These are phyloP conservation scores for Propithecus perrieri DNA, from an alignment of 2,797 vertebrate species.

Conservation along the genomic window DNA sequence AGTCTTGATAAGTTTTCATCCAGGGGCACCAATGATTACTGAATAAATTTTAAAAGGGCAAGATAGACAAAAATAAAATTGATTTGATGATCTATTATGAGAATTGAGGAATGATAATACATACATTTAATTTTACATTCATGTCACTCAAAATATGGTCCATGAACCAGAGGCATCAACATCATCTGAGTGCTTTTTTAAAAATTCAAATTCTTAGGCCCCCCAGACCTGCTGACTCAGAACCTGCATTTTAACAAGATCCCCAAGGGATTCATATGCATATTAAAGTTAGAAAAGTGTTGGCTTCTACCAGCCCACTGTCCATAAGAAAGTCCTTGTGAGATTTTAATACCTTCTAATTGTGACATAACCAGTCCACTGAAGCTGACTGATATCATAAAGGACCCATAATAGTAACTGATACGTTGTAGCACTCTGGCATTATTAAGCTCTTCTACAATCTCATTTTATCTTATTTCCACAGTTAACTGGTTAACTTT, in stretches of 20 bases:
- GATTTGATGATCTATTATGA: not conserved
- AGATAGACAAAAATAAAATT: slow-evolving; percentile 14
- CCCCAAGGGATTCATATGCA: not conserved
- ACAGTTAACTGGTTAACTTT: slow-evolving; percentile 24
- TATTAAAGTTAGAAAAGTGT: not conserved
- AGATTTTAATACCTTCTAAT: not conserved
- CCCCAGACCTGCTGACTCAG: not conserved
- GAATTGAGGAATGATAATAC: not conserved
- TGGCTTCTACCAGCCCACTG: not conserved
- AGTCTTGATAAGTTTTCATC: not conserved
- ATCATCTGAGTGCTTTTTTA: not conserved
- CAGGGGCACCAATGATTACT: not conserved
- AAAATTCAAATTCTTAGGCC: not conserved
- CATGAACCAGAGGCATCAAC: not conserved
- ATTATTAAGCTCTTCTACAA: not conserved
- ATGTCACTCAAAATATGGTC: not conserved
- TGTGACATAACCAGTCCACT: not conserved
- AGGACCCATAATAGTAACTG: not conserved
- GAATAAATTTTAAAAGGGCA: not conserved
- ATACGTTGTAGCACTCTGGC: not conserved
- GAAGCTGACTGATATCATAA: not conserved
- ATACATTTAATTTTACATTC: not conserved
- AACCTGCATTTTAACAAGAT: not conserved
- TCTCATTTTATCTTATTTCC: not conserved
- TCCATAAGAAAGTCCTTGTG: not conserved